A percentile compares a stretch with the other conserved stretches of the same genome.
Evolutionary conservation across 2,797 vertebrate genomes (phyloP).

Genomic region (Labeo calbasu): DNA sequence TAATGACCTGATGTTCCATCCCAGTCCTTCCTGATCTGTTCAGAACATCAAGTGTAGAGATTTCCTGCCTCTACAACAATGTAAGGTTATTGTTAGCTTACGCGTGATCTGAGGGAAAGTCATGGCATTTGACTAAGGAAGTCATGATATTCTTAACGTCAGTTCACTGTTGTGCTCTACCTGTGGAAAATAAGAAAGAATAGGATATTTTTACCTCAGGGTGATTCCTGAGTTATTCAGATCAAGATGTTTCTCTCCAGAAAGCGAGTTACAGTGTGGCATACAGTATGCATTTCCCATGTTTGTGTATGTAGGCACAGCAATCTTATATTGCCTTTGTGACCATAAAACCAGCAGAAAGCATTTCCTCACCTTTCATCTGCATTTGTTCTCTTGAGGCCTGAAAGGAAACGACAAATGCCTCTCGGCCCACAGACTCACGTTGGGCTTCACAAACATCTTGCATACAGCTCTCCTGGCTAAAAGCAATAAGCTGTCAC

Average conservation of each 20-base stretch:
- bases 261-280: not conserved
- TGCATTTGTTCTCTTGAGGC: constrained; percentile 24
- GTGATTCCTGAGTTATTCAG: constrained; percentile 15
- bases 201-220: not conserved
- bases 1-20: constrained; percentile 36
- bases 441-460: constrained; percentile 20
- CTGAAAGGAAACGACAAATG: constrained; percentile 28
- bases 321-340: constrained; percentile 67
- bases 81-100: constrained; percentile 43
- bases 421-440: constrained; percentile 18
- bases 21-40: constrained; percentile 48
- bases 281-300: not conserved
- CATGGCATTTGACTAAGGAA: constrained; percentile 14
- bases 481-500: not conserved
- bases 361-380: constrained; percentile 36
- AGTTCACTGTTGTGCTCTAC: not conserved
- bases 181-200: not conserved
- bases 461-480: constrained; percentile 21
- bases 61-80: constrained; percentile 53
- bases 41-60: constrained; percentile 17
- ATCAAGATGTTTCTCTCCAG: constrained; percentile 3
- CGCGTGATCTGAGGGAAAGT: constrained; percentile 3
- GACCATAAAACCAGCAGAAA: constrained; percentile 74
- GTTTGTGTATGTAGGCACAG: not conserved
- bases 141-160: constrained; percentile 12